phyloP scores from a whole-genome alignment of 2,888 invertebrate species.

The Agriotes lineatus region DNA sequence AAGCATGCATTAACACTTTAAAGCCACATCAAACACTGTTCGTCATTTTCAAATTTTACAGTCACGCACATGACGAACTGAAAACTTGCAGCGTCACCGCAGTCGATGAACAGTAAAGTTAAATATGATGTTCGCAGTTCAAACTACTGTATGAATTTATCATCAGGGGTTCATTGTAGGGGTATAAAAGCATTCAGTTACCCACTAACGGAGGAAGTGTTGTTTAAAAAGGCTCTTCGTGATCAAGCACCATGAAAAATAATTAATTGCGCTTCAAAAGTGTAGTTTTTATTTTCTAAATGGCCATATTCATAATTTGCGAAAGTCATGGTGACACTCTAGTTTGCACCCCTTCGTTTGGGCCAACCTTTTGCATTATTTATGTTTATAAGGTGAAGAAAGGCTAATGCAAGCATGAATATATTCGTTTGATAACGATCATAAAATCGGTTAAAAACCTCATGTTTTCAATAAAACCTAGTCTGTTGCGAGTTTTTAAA shows the following conservation, averaged over 20 bases:
- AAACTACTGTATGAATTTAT: slow-evolving; percentile 47
- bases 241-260: slow-evolving; percentile 66
- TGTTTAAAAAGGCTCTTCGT: slow-evolving; percentile 54
- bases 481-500: too few species aligned
- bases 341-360: slow-evolving; percentile 43
- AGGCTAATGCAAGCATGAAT: too few species aligned
- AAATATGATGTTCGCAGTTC: slow-evolving; percentile 43
- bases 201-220: slow-evolving; percentile 47
- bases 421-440: too few species aligned
- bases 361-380: slow-evolving; percentile 4
- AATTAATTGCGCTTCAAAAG: slow-evolving; percentile 65
- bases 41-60: neutral
- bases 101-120: slow-evolving; percentile 37
- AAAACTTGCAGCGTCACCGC: slow-evolving; percentile 36
- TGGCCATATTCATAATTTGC: slow-evolving; percentile 50
- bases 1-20: neutral
- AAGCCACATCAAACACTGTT: neutral
- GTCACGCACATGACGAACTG: neutral
- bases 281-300: slow-evolving; percentile 57
- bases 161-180: slow-evolving; percentile 46
- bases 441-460: too few species aligned
- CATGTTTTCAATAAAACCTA: too few species aligned
- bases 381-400: slow-evolving; percentile 7
- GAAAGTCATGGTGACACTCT: slow-evolving; percentile 52
- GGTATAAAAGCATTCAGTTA: slow-evolving; percentile 43